Evolutionary conservation across 2,797 vertebrate species (phyloP), one percentile per base, ranked within the genome.

Genomic region (Distichodus sexfasciatus): DNA sequence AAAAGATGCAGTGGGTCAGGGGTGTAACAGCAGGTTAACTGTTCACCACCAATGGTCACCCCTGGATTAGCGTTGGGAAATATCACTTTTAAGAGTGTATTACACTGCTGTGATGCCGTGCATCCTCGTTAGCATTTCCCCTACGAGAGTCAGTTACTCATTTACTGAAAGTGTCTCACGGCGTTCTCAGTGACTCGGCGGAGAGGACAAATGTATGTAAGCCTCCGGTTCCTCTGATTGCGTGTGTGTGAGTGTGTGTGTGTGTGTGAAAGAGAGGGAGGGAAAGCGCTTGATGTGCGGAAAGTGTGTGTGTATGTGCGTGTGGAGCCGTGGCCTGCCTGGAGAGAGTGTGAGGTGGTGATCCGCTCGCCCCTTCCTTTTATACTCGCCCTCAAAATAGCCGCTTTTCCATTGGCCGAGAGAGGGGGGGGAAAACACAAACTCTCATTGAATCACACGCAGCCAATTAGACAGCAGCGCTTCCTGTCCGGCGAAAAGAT

Each of bases 371-470:
- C 47, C 35, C 31, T 68, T 87, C 82, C 76, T 94, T 97, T 93
- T 96, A 96, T 96, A 97, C 91, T 76, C 54, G 82, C 87, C 90
- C 96, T 88, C 89, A 95, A 97, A 98, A 98, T 97, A 97, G 92
- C 88, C 75, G 79, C 78, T 72, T 60, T 72, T 81, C 80, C 84
- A 97, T 97, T 94, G 96, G 96, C 89, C 74, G 86, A 87, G 84
- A 78, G 66, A 8, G 85, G 86, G 83, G 86, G 83, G 76, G 57
- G 10, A 4, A 79, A 73, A 5, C 1, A 19, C 14, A 57, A 3
- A 46, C 76, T 86, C 90, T 91, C 84, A 88, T 83, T 89, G 91
- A 91, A 93, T 91, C 86, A 91, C 88, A 86, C 85, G 78, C 84
- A 87, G 88, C 93, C 94, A 93, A 91, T 92, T 90, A 93, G 92